These are phyloP conservation scores for Aegithalos caudatus DNA, from an alignment of 2,113 vertebrate genomes.

Conservation along the genomic window DNA sequence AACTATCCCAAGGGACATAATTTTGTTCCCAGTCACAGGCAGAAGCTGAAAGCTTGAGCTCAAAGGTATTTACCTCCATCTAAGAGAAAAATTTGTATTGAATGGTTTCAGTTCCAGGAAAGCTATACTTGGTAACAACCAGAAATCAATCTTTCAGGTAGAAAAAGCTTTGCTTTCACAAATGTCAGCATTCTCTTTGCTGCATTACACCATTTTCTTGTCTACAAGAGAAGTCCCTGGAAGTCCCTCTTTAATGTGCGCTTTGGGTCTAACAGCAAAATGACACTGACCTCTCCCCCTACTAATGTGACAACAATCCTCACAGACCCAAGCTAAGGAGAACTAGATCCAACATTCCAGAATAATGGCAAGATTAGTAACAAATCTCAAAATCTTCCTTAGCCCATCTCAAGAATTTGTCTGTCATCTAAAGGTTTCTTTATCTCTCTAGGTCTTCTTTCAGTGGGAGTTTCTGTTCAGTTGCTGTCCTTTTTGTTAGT, in stretches of 20 bases:
- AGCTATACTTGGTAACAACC: neutral
- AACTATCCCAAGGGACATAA: neutral
- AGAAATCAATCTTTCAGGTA: neutral
- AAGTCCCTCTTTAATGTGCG: neutral
- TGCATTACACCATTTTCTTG: neutral
- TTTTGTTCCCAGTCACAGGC: neutral
- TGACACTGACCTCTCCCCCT: neutral
- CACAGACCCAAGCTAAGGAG: neutral
- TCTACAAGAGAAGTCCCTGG: neutral
- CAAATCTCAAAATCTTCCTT: neutral
- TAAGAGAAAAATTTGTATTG: neutral
- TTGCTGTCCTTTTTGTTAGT: neutral
- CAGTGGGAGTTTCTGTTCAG: neutral
- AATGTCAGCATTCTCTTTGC: neutral
- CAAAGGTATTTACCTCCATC: neutral
- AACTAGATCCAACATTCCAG: neutral
- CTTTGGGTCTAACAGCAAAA: neutral
- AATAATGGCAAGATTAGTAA: neutral
- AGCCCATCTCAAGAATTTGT: neutral
- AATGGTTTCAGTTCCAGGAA: neutral
- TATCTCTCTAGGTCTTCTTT: neutral
- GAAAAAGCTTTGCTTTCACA: neutral
- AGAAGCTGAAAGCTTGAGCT: neutral
- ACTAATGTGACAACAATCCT: neutral
- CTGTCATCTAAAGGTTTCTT: neutral